Evolutionary conservation across 1,140 invertebrate species (phyloP).

Genomic region (Drosophila elegans): DNA sequence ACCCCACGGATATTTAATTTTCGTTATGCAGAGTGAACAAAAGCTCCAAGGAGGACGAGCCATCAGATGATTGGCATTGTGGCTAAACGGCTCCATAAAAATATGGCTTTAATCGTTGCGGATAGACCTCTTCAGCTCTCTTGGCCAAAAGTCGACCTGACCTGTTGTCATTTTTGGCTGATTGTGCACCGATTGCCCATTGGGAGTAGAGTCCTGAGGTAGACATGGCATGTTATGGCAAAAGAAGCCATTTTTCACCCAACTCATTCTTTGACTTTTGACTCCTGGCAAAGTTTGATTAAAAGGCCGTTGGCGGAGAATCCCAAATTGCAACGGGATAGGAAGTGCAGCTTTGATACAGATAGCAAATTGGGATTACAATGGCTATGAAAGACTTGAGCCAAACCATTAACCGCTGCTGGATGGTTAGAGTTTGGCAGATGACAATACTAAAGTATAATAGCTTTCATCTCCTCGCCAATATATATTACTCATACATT

Average conservation of each 20-base stretch:
- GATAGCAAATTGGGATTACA: conserved; percentile 38
- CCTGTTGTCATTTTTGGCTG: conserved; percentile 49
- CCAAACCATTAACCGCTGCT: background rate
- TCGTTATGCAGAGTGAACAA: conserved; percentile 43
- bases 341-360: conserved; percentile 12
- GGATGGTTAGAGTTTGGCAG: no score
- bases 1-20: conserved; percentile 57
- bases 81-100: conserved; percentile 34
- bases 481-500: no score
- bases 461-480: no score
- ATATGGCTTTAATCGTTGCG: conserved; percentile 31
- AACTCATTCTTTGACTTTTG: background rate
- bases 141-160: conserved; percentile 14
- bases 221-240: conserved; percentile 22
- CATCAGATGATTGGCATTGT: conserved; percentile 59
- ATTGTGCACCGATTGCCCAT: conserved; percentile 16
- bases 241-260: conserved; percentile 9
- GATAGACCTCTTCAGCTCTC: background rate
- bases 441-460: no score
- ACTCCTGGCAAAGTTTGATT: conserved; percentile 38
- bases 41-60: background rate
- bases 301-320: conserved; percentile 23
- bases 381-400: background rate
- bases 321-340: conserved; percentile 12
- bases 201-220: background rate